Conservation (phyloP, 2,113 vertebrate species). For the Columba livia region DNA sequence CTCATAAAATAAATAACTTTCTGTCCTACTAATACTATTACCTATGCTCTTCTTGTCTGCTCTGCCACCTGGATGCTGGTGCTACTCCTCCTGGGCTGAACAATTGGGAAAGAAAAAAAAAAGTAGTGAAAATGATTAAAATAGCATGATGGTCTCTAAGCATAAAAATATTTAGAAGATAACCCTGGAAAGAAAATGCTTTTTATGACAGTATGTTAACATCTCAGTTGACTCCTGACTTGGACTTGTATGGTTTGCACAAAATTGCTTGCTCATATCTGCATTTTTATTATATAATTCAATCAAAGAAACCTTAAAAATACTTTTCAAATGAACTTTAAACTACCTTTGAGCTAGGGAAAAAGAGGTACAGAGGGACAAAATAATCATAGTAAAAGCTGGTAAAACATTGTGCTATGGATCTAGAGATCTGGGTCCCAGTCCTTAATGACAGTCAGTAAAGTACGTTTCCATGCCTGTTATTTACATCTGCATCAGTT, state of each 20-base stretch:
- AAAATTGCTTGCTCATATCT: neutral
- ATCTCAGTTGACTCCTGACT: neutral
- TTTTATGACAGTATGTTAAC: neutral
- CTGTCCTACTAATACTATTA: conserved; percentile 42
- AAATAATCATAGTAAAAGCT: neutral
- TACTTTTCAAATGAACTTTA: neutral
- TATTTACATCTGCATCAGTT: neutral
- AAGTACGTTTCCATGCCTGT: neutral
- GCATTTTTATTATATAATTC: neutral
- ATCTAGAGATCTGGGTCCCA: neutral
- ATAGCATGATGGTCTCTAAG: neutral
- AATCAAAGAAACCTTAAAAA: neutral
- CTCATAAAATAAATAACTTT: neutral
- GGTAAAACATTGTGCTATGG: neutral
- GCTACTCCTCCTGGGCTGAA: conserved; percentile 32
- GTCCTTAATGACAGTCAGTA: neutral
- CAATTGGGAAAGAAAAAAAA: neutral
- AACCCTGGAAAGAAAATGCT: neutral
- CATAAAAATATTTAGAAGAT: neutral
- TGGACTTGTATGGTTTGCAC: neutral
- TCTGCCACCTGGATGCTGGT: conserved; percentile 71
- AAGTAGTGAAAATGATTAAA: neutral
- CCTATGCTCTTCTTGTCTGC: conserved; percentile 74
- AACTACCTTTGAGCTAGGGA: neutral
- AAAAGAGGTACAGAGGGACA: neutral